These are phyloP conservation scores for Albula goreensis DNA, from an alignment of 2,113 vertebrate species.

Conservation along the genomic window DNA sequence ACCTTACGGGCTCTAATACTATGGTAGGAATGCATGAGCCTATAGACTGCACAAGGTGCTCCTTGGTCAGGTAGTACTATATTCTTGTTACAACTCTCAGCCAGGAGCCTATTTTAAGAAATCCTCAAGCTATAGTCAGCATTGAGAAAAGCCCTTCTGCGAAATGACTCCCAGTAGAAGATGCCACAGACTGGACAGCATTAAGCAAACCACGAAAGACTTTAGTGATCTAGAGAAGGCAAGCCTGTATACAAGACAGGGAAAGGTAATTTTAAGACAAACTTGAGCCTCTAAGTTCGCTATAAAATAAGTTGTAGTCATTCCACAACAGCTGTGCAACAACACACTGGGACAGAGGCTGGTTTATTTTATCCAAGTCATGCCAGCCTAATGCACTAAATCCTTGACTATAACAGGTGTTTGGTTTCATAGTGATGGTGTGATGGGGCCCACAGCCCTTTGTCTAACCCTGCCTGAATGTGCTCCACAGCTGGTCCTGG, in stretches of 20 bases:
- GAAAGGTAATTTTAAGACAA: not conserved
- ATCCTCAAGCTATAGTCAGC: not conserved
- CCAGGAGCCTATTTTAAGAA: not conserved
- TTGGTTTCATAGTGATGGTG: no score
- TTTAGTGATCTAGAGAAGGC: not conserved
- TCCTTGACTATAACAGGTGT: no score
- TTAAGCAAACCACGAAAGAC: not conserved
- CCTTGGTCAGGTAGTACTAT: no score
- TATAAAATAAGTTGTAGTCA: not conserved
- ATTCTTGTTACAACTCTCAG: not conserved
- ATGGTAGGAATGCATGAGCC: no score
- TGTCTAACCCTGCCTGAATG: no score
- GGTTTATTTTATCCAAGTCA: no score
- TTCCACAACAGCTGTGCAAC: not conserved
- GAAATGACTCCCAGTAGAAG: not conserved
- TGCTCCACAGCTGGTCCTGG: no score
- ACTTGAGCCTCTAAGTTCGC: no score
- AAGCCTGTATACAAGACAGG: not conserved
- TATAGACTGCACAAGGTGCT: not conserved
- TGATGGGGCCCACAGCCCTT: no score
- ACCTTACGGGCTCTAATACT: no score
- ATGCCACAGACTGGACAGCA: not conserved
- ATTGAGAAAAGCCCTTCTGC: not conserved
- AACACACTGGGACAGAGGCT: not conserved
- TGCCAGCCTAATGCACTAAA: no score